Percentiles rank a stretch among this genome's conserved stretches.
Conservation (phyloP, 2,888 invertebrate species). For the Andrena camellia region DNA sequence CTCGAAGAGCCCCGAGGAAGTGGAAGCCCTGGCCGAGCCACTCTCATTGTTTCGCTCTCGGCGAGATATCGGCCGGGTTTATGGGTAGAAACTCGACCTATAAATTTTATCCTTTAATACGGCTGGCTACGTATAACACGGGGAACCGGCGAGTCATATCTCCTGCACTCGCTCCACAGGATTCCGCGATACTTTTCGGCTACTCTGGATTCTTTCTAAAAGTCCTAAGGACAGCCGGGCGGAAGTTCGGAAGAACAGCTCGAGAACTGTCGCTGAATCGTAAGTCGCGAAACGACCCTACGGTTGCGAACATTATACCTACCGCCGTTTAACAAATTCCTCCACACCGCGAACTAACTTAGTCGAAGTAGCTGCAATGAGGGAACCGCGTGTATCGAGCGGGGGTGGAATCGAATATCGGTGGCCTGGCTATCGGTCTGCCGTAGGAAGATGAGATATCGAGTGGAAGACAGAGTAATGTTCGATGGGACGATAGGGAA, state of each 20-base stretch:
- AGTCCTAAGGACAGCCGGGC: background rate
- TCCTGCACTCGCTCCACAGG: conserved; percentile 55
- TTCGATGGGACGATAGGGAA: conserved; percentile 11
- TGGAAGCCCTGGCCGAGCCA: conserved; percentile 13
- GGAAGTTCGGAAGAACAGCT: conserved; percentile 38
- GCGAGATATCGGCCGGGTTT: conserved; percentile 72
- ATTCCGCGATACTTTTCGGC: conserved; percentile 58
- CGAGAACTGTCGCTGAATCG: conserved; percentile 6
- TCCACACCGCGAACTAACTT: too few relatives aligned
- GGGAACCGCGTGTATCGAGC: background rate
- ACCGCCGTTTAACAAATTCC: too few relatives aligned
- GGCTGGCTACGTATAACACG: conserved; percentile 69
- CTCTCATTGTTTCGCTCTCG: conserved; percentile 67
- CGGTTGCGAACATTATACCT: background rate
- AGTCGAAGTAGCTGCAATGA: too few relatives aligned
- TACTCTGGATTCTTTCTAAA: conserved; percentile 37
- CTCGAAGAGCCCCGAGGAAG: conserved; percentile 33
- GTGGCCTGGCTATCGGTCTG: conserved; percentile 40
- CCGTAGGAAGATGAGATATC: conserved; percentile 24
- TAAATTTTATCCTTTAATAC: conserved; percentile 78
- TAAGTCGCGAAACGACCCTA: background rate
- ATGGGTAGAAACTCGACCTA: conserved; percentile 76
- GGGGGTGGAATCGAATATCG: conserved; percentile 33
- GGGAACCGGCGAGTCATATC: conserved; percentile 68
- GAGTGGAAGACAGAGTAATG: conserved; percentile 40